Evolutionary conservation across 2,888 invertebrate genomes (phyloP).

Genomic region (Platypus cylindrus): DNA sequence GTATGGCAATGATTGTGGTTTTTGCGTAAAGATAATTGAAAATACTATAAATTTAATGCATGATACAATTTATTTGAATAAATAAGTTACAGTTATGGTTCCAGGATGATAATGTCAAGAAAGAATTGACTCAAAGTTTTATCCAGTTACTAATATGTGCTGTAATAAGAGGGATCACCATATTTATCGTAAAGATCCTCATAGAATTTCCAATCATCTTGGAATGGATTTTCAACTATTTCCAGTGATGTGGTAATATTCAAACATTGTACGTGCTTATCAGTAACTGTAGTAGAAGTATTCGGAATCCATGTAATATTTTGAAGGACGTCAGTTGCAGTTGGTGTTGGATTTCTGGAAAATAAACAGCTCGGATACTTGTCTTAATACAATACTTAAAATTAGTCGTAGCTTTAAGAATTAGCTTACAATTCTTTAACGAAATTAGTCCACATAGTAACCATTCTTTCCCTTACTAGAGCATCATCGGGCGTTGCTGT

Average conservation of each 20-base stretch:
- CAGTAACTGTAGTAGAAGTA: not conserved
- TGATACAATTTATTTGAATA: too few relatives aligned
- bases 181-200: not conserved
- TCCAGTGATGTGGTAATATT: not conserved
- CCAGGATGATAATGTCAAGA: too few relatives aligned
- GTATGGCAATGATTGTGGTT: too few relatives aligned
- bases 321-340: not conserved
- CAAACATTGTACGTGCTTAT: not conserved
- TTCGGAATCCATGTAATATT: conserved; percentile 1
- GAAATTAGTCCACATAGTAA: conserved; percentile 1
- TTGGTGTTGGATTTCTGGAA: not conserved
- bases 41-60: too few relatives aligned
- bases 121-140: too few relatives aligned
- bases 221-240: not conserved
- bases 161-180: conserved; percentile 1
- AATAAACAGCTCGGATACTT: too few relatives aligned
- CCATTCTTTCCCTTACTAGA: not conserved
- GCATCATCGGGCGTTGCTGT: not conserved
- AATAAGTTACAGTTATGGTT: too few relatives aligned
- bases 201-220: not conserved
- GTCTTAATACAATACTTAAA: too few relatives aligned
- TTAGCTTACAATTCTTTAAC: too few relatives aligned
- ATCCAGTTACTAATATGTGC: conserved; percentile 1
- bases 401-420: too few relatives aligned
- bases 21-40: too few relatives aligned